Evolutionary conservation across 2,113 vertebrate genomes (phyloP), one percentile per base, ranked within the genome.

Genomic region (Oriolus oriolus): DNA sequence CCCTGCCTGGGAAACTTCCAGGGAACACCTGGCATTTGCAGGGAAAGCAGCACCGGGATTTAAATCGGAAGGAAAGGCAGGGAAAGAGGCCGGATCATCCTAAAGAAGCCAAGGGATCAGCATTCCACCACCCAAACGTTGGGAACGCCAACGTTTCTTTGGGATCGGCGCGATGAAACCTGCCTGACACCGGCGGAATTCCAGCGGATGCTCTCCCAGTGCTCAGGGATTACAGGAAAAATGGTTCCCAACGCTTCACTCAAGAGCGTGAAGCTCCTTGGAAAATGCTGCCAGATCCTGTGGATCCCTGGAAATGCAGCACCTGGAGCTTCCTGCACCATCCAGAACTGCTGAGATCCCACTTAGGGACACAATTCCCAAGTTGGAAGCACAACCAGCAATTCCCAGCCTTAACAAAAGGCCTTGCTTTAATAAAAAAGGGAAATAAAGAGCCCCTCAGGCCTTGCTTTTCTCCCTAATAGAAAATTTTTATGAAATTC

Each of bases 111-210:
- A 60, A 13, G 0, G 24, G 30, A 35, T 49, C 9, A 16, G 47
- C 50, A 87, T 60, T 16, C 16, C 8, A 1, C 2, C 1, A 24
- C 5, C 54, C 47, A 39, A 10, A 27, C 1, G 0, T 13, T 0
- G 2, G 68, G 64, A 86, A 37, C 2, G 74, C 5, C 8, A 5
- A 33, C 0, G 4, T 41, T 80, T 49, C 6, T 44, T 22, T 2
- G 0, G 68, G 71, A 94, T 69, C 2, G 28, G 33, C 10, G 31
- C 45, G 31, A 45, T 7, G 4, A 61, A 89, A 87, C 13, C 56
- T 13, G 42, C 69, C 68, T 10, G 41, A 13, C 13, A 13, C 41
- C 41, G 13, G 47, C 23, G 6, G 47, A 8, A 77, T 8, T 30
- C 47, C 10, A 4, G 2, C 3, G 1, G 75, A 49, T 11, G 14